Base-by-base conservation (phyloP, 2,888 invertebrate species). In the Drosophila suboccidentalis region DNA sequence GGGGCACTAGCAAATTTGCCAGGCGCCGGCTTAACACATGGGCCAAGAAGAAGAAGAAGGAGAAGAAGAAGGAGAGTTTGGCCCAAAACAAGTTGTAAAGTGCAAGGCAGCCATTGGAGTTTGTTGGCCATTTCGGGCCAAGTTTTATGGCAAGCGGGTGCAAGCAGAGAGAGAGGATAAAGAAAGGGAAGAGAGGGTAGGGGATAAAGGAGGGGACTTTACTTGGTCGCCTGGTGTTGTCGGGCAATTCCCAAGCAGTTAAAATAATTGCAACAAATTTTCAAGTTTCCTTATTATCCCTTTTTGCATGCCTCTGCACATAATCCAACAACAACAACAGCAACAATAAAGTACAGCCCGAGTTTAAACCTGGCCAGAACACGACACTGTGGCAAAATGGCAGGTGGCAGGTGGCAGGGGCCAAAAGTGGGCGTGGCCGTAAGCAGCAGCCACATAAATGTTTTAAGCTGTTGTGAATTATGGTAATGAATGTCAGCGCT, bases 401-500 rank as follows among this genome's bases (percentile, higher is more conserved):
- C 34, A 34, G 44, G 19, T 19, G 26, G 26, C 1, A 3, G 26
- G 26, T 1, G 29, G 26, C 11, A 11, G 15, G 22, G 2, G 5
- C 8, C 26, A 26, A 4, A 8, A 43, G 38, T 67, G 36, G 71
- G 74, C 63, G 44, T 60, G 78, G 44, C 71, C 71, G 59, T 67
- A 72, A 75, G 74, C 72, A 81, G 80, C 80, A 76, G 79, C 82
- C 86, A 73, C 84, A 86, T 82, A 82, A 83, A 84, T 87, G 87
- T 87, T 85, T 82, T 75, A 87, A 86, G 87, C 86, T 84, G 81
- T 84, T 87, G 87, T 87, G 82, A 84, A 86, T 87, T 87, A 87
- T 87, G 87, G 83, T 87, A 87, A 86, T 87, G 82, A 87, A 87
- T 87, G 87, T 87, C 87, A 86, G 87, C 75, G 71, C 87, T 76